phyloP scores from a whole-genome alignment of 2,888 invertebrate species.

The Nephrotoma appendiculata region DNA sequence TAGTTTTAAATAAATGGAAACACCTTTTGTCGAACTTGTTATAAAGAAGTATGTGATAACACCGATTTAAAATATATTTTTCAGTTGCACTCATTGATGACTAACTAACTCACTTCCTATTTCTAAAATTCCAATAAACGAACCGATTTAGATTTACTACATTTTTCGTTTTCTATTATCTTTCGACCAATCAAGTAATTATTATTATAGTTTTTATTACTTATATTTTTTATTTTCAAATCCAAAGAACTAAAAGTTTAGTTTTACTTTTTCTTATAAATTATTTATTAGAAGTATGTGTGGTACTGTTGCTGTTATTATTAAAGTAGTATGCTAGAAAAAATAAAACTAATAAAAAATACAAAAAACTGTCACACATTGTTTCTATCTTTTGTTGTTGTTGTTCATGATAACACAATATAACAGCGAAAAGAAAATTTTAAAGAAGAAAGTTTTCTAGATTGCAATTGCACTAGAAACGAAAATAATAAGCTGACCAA shows the following conservation, averaged over 20 bases:
- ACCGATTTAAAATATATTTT: too few relatives aligned
- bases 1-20: too few relatives aligned
- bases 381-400: background rate
- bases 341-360: background rate
- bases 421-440: background rate
- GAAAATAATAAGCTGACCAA: background rate
- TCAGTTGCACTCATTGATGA: background rate
- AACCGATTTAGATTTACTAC: background rate
- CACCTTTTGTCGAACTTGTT: too few relatives aligned
- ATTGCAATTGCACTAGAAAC: background rate
- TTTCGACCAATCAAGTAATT: background rate
- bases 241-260: background rate
- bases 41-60: too few relatives aligned
- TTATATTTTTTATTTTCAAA: background rate
- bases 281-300: background rate
- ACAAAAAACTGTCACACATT: background rate
- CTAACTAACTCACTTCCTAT: background rate
- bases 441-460: background rate
- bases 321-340: background rate
- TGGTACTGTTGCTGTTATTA: background rate
- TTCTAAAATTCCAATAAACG: background rate
- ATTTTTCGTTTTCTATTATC: background rate
- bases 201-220: background rate
- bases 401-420: background rate
- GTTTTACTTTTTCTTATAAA: background rate